Conservation (phyloP, 2,113 vertebrate genomes). For the Phalacrocorax carbo region DNA sequence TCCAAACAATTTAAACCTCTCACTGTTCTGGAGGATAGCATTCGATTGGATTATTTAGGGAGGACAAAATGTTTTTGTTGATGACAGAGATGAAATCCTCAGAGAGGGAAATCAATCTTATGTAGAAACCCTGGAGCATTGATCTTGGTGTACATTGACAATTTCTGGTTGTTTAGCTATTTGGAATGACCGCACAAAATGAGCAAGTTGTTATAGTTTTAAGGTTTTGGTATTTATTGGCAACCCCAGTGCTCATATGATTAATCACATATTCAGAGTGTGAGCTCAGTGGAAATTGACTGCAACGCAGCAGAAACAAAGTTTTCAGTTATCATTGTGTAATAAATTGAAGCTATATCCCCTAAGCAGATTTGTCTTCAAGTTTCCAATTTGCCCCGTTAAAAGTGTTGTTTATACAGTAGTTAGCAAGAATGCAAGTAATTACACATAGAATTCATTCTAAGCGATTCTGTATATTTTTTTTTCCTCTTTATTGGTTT, state of each 20-base stretch:
- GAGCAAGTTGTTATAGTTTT: constrained; percentile 81
- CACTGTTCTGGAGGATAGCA: constrained; percentile 63
- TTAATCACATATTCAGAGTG: constrained; percentile 87
- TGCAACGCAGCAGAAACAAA: constrained; percentile 76
- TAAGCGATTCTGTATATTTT: constrained; percentile 43
- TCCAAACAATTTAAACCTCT: constrained; percentile 26
- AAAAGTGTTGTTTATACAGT: constrained; percentile 77
- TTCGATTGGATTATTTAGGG: constrained; percentile 85
- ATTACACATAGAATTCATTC: constrained; percentile 72
- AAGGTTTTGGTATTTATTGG: constrained; percentile 84
- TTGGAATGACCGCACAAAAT: constrained; percentile 80
- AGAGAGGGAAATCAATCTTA: constrained; percentile 86
- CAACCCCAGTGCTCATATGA: constrained; percentile 80
- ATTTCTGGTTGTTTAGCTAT: constrained; percentile 83
- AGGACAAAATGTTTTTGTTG: constrained; percentile 87
- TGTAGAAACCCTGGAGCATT: constrained; percentile 79
- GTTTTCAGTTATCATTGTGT: constrained; percentile 73
- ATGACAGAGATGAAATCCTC: constrained; percentile 85
- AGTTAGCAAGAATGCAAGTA: constrained; percentile 79
- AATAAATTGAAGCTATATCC: constrained; percentile 78
- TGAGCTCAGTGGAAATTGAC: constrained; percentile 79
- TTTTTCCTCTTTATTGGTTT: constrained; percentile 49
- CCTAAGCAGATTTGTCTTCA: constrained; percentile 77
- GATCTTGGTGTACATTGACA: constrained; percentile 82
- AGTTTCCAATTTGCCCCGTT: constrained; percentile 79